phyloP scores from a whole-genome alignment of 2,113 vertebrate species.

The Nerophis ophidion region DNA sequence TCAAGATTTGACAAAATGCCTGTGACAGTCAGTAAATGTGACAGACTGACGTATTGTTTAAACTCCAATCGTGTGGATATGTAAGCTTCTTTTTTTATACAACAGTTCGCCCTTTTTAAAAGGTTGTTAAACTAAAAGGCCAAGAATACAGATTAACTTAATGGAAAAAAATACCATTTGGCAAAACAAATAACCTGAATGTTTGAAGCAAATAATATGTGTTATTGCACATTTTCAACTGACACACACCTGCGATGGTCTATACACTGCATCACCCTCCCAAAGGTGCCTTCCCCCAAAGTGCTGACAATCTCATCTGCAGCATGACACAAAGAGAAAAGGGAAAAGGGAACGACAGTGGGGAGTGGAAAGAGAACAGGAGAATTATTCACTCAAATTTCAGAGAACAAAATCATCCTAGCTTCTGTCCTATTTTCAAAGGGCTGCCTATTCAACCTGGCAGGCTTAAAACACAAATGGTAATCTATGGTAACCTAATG shows the following conservation, averaged over 20 bases:
- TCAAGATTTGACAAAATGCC: too few species aligned
- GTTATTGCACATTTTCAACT: background rate
- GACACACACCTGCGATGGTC: slow-evolving; percentile 86
- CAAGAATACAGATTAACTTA: too few species aligned
- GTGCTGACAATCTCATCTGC: slow-evolving; percentile 95
- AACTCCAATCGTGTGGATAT: too few species aligned
- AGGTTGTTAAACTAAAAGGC: too few species aligned
- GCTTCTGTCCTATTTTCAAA: slow-evolving; percentile 46
- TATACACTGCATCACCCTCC: slow-evolving; percentile 90
- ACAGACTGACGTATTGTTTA: too few species aligned
- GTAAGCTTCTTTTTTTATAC: too few species aligned
- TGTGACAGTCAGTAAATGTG: too few species aligned
- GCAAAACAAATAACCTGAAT: too few species aligned
- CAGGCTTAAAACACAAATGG: slow-evolving; percentile 25
- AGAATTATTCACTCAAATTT: slow-evolving; percentile 49
- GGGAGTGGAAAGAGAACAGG: slow-evolving; percentile 36
- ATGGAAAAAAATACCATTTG: too few species aligned
- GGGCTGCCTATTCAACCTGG: slow-evolving; percentile 42
- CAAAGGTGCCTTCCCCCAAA: slow-evolving; percentile 93
- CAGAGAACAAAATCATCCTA: slow-evolving; percentile 45
- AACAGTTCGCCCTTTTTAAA: too few species aligned
- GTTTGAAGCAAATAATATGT: too few species aligned
- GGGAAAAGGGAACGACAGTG: slow-evolving; percentile 40
- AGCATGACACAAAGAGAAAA: slow-evolving; percentile 58
- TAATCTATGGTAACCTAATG: slow-evolving; percentile 25